phyloP scores from a whole-genome alignment of 2,888 invertebrate species.

The Scelioninae gen. 1 region DNA sequence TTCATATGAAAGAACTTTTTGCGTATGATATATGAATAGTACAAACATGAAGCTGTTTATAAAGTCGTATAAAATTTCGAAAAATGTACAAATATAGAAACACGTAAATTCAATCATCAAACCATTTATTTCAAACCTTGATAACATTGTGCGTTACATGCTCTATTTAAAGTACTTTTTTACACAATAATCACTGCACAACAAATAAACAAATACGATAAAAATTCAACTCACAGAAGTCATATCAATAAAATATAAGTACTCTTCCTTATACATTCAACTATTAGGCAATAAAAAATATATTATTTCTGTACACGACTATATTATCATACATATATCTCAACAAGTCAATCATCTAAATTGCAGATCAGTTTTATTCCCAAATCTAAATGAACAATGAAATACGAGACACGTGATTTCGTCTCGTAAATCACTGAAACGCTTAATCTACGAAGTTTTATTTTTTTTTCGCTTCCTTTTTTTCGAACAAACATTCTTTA shows the following conservation, averaged over 20 bases:
- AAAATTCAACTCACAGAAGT: neutral
- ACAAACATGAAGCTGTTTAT: neutral
- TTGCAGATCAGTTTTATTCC: neutral
- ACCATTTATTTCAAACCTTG: neutral
- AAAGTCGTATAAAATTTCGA: conserved; percentile 3
- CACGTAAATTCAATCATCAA: neutral
- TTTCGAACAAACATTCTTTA: conserved; percentile 47
- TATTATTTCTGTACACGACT: conserved; percentile 42
- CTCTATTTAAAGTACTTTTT: neutral
- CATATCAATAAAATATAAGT: conserved; percentile 20
- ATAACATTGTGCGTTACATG: neutral
- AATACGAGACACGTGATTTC: neutral
- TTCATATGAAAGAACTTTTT: no score
- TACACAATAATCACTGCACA: conserved; percentile 9
- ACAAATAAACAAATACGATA: neutral
- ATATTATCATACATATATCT: conserved; percentile 7
- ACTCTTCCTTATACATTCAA: conserved; percentile 1
- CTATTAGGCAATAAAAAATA: conserved; percentile 36
- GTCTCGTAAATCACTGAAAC: conserved; percentile 24
- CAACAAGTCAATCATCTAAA: conserved; percentile 3
- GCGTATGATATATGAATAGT: neutral
- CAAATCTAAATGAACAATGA: conserved; percentile 35
- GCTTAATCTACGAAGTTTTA: conserved; percentile 43
- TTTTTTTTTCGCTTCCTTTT: conserved; percentile 1
- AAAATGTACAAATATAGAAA: neutral